Base-by-base conservation (phyloP, 2,888 invertebrate genomes). In the Theodoxus fluviatilis region DNA sequence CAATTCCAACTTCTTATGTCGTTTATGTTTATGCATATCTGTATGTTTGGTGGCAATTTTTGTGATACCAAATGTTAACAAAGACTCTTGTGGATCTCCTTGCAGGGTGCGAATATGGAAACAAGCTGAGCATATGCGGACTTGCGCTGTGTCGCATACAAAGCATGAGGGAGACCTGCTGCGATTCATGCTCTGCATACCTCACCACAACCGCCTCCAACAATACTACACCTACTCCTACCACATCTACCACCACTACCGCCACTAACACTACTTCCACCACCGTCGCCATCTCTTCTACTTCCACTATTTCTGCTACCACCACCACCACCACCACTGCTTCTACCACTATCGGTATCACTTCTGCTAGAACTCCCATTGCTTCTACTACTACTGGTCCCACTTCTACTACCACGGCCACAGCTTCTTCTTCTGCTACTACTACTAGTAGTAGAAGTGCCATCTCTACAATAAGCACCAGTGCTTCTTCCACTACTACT, bases 231-330 rank as follows among this genome's bases (percentile, higher is more conserved):
- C 2, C 40, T 65, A 40, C 65, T 65, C 22, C 40, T 38, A 9
- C 12, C 22, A 22, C 40, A 40, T 28, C 65, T 65, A 40, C 47
- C 31, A 43, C 47, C 47, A 25, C 47, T 66, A 43, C 66, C 47
- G 28, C 66, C 47, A 43, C 66, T 66, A 43, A 43, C 47, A 43
- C 66, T 66, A 43, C 66, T 66, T 31, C 66, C 47, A 43, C 66
- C 47, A 43, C 66, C 47, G 28, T 49, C 47, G 28, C 66, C 47
- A 43, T 49, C 40, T 43, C 43, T 47, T 43, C 43, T 47, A 43
- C 49, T 47, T 43, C 43, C 47, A 43, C 37, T 22, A 25, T 35
- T n/a, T n/a, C n/a, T n/a, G n/a, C n/a, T n/a, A n/a, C n/a, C n/a
- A n/a, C n/a, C n/a, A n/a, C n/a, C 25, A 7, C 66, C 25, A 7